Percentiles rank a stretch among this genome's conserved stretches.
Conservation (phyloP, 2,113 vertebrate species). For the Oenanthe oenanthe region DNA sequence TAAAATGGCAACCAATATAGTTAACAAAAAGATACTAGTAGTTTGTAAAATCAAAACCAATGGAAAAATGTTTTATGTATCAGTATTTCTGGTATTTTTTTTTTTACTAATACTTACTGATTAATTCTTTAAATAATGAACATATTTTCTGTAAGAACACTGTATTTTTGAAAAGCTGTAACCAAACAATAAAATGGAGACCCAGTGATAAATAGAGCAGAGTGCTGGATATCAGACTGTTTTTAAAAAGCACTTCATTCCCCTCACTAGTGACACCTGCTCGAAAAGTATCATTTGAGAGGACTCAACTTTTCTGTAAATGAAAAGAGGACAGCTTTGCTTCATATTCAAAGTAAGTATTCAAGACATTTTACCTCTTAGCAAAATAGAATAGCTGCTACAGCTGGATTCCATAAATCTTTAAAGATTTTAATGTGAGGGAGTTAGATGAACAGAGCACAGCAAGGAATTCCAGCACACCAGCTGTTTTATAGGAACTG, state of each 20-base stretch:
- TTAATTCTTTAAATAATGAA: background rate
- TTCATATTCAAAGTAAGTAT: conserved; percentile 6
- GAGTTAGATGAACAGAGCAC: background rate
- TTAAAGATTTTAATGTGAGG: background rate
- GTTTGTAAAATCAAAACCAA: background rate
- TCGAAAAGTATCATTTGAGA: background rate
- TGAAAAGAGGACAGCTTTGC: conserved; percentile 26
- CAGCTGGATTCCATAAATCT: background rate
- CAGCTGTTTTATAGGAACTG: background rate
- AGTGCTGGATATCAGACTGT: background rate
- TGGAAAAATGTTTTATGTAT: background rate
- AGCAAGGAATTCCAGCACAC: background rate
- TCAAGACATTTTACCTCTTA: conserved; percentile 38
- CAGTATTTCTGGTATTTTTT: background rate
- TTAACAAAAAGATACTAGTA: background rate
- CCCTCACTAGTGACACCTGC: background rate
- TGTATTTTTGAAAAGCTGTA: background rate
- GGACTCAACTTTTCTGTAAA: background rate
- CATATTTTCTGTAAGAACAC: background rate
- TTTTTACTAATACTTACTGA: background rate
- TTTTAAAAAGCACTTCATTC: background rate
- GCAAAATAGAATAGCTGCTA: background rate
- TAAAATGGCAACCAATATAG: background rate
- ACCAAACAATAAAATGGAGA: background rate
- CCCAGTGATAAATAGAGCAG: background rate